Conservation (phyloP, 2,888 invertebrate species). For the Rhagonycha fulva region DNA sequence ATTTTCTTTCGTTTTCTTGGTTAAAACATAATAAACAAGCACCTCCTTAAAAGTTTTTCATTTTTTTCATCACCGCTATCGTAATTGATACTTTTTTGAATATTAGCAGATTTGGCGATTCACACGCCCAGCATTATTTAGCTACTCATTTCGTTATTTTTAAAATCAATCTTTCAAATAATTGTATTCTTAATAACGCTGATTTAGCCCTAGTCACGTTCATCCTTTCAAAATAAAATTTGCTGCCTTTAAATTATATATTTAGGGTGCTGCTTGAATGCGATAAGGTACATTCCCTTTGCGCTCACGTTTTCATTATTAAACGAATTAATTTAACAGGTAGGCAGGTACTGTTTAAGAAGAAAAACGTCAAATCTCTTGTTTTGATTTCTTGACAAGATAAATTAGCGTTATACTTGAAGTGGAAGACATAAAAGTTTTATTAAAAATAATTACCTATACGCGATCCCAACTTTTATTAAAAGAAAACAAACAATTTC, state of each 20-base stretch:
- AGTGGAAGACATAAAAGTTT: background rate
- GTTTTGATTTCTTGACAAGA: background rate
- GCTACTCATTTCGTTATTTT: background rate
- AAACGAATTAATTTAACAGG: slow-evolving; percentile 6
- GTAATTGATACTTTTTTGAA: background rate
- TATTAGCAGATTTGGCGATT: background rate
- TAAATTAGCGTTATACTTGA: background rate
- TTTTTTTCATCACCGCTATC: background rate
- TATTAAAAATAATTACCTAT: background rate
- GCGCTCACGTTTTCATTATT: slow-evolving; percentile 16
- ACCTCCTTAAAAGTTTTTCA: background rate
- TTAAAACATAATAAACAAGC: background rate
- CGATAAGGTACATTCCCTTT: slow-evolving; percentile 20
- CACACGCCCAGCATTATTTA: background rate
- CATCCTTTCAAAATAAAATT: slow-evolving; percentile 18
- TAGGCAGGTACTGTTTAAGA: background rate
- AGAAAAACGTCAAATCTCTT: background rate
- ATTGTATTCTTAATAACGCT: slow-evolving; percentile 14
- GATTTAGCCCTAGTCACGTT: slow-evolving; percentile 21
- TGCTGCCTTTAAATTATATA: slow-evolving; percentile 18
- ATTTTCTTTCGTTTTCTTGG: background rate
- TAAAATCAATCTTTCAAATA: slow-evolving; percentile 9
- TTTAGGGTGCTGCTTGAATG: slow-evolving; percentile 13
- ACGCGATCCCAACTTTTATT: background rate
- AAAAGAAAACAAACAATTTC: background rate